A percentile compares a stretch with the other conserved stretches of the same genome.
phyloP scores from a whole-genome alignment of 30 jellyfish, hydroid and myxozoan genomes.

The Hydractinia symbiolongicarpus region DNA sequence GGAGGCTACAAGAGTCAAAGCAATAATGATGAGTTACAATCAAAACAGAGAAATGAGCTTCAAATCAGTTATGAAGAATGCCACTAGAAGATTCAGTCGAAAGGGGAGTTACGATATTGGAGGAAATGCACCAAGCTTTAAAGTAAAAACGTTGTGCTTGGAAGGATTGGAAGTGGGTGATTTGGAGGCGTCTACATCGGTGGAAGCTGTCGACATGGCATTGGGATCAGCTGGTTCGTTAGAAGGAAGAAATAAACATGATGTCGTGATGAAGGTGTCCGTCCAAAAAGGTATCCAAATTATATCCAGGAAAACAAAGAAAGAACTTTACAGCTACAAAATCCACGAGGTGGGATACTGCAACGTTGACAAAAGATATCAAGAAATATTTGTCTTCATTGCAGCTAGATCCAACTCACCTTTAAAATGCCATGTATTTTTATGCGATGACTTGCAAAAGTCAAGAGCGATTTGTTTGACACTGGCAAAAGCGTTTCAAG shows the following conservation, averaged over 20 bases:
- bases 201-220: slow-evolving; percentile 20
- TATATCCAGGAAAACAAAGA: not conserved
- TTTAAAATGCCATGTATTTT: slow-evolving; percentile 10
- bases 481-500: slow-evolving; percentile 9
- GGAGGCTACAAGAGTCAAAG: too few relatives aligned
- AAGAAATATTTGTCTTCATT: slow-evolving; percentile 1
- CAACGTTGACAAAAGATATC: slow-evolving; percentile 22
- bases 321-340: not conserved
- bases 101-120: slow-evolving; percentile 17
- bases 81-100: slow-evolving; percentile 16
- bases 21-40: too few relatives aligned
- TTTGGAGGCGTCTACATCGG: not conserved
- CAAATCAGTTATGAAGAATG: not conserved
- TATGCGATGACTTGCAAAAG: slow-evolving; percentile 10
- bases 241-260: slow-evolving; percentile 3
- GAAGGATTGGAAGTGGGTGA: slow-evolving; percentile 5
- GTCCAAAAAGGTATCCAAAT: not conserved
- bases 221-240: not conserved
- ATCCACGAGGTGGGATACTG: slow-evolving; percentile 27
- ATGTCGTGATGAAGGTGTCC: slow-evolving; percentile 10
- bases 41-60: not conserved
- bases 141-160: not conserved
- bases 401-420: slow-evolving; percentile 1
- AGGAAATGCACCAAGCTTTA: slow-evolving; percentile 13
- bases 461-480: slow-evolving; percentile 16